A percentile compares a stretch with the other conserved stretches of the same genome.
These are phyloP conservation scores for Procambarus clarkii DNA, from an alignment of 1,140 invertebrate species.

Conservation along the genomic window DNA sequence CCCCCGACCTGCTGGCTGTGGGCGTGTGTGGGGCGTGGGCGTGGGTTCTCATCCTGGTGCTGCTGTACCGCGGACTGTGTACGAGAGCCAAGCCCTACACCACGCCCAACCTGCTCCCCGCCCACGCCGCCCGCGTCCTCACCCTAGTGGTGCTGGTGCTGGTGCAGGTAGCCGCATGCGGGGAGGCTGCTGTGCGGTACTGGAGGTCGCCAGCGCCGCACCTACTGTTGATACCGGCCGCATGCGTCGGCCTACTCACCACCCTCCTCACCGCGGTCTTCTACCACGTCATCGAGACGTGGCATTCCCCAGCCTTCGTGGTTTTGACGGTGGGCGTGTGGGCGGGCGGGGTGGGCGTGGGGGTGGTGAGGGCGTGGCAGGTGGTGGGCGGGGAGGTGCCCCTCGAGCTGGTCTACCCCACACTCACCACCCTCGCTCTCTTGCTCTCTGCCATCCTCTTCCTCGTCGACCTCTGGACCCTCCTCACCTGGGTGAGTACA, in stretches of 20 bases:
- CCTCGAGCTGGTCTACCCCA: conserved; percentile 11
- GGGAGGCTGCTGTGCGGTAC: conserved; percentile 26
- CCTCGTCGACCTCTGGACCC: background rate
- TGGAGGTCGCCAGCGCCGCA: conserved; percentile 11
- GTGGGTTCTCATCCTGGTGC: background rate
- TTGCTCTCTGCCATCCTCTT: background rate
- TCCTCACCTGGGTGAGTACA: conserved; percentile 30
- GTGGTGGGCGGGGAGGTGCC: conserved; percentile 31
- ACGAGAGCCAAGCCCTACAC: background rate
- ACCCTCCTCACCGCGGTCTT: conserved; percentile 12
- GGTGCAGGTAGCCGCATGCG: conserved; percentile 24
- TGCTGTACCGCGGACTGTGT: background rate
- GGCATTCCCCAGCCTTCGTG: background rate
- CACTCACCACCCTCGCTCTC: background rate
- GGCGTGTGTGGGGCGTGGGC: conserved; percentile 7
- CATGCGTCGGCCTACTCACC: background rate
- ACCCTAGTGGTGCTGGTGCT: conserved; percentile 16
- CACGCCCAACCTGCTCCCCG: conserved; percentile 24
- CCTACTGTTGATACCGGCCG: conserved; percentile 18
- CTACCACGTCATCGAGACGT: conserved; percentile 36
- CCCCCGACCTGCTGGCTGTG: conserved; percentile 28
- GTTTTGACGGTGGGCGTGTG: conserved; percentile 21
- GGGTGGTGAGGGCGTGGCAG: conserved; percentile 37
- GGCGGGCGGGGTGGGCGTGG: conserved; percentile 15
- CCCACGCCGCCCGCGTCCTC: conserved; percentile 17